Percentiles rank a stretch among this genome's conserved stretches.
Conservation (phyloP, 37 sponge, comb jelly and placozoan species). For the Axinella damicornis region DNA sequence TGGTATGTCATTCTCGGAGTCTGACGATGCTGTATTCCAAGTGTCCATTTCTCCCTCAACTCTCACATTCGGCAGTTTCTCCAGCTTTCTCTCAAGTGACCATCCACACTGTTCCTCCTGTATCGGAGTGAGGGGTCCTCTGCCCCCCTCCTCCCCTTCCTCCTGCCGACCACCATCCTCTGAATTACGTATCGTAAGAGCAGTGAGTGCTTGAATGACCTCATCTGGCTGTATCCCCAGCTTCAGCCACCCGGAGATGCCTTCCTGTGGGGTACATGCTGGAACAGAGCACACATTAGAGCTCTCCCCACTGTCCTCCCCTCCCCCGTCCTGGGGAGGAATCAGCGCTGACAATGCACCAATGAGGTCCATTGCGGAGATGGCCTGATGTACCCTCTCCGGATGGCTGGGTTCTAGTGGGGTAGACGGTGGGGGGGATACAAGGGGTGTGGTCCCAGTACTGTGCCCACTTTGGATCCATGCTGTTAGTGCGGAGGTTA, state of each 20-base stretch:
- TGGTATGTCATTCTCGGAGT: no score
- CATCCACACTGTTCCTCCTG: no score
- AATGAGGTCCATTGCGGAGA: constrained; percentile 63
- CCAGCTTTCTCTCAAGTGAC: no score
- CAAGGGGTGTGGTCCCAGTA: constrained; percentile 14
- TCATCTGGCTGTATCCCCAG: constrained; percentile 61
- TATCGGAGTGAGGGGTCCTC: no score
- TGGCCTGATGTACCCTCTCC: not conserved
- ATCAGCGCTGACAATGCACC: constrained; percentile 37
- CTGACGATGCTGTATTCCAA: no score
- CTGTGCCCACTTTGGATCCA: constrained; percentile 31
- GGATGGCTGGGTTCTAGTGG: constrained; percentile 11
- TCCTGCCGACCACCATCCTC: not conserved
- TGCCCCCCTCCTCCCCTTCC: not conserved
- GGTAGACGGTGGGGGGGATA: constrained; percentile 65
- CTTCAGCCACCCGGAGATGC: constrained; percentile 31
- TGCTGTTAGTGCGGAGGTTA: constrained; percentile 36
- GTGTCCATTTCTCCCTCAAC: no score
- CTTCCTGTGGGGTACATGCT: constrained; percentile 49
- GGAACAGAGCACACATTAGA: constrained; percentile 43
- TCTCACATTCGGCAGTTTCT: no score
- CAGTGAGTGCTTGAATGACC: constrained; percentile 58
- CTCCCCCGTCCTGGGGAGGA: not conserved
- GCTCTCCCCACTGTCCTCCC: constrained; percentile 12
- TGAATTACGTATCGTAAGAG: constrained; percentile 29